Evolutionary conservation across 2,888 invertebrate genomes (phyloP), one percentile per base, ranked within the genome.

Genomic region (Tuta absoluta): DNA sequence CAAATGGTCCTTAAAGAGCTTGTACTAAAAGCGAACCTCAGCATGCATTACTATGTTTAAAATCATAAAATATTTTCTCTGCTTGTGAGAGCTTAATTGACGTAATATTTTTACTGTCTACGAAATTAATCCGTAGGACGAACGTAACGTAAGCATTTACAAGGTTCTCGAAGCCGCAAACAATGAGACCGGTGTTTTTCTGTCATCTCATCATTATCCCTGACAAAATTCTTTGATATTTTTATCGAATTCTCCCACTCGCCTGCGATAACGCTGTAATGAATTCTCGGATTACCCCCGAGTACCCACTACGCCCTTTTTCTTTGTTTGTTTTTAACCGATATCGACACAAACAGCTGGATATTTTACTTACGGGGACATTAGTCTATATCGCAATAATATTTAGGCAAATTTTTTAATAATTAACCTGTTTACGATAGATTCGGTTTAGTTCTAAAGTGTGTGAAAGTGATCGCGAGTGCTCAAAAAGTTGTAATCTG

Each of bases 281-380:
- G 66, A 64, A 61, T 65, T 63, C 60, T 60, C 64, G 62, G 53
- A 64, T 66, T 64, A 60, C 62, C 53, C 33, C 56, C 24, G 64
- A 45, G 23, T 41, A n/a, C 38, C 8, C 38, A 56, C 10, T 41
- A 23, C 38, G 28, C 12, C 24, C 38, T 14, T 21, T 10, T 38
- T 12, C 38, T 12, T 17, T 62, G 28, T 33, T 62, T 62, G 38
- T 62, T 53, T 62, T 49, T 17, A 14, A 33, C 11, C 57, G 5
- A 17, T 33, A 53, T 21, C 19, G 19, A 24, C 14, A 48, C 10
- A 48, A 48, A 48, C 11, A 19, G 19, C 48, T 10, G 10, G 17
- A 2, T 48, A 48, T n/a, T 17, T 48, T 19, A 14, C 12, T 8
- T 8, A 37, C 5, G 11, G 37, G n/a, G n/a, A n/a, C n/a, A n/a